Evolutionary conservation across 2,797 vertebrate genomes (phyloP).

Genomic region (Clarias platycephalus): DNA sequence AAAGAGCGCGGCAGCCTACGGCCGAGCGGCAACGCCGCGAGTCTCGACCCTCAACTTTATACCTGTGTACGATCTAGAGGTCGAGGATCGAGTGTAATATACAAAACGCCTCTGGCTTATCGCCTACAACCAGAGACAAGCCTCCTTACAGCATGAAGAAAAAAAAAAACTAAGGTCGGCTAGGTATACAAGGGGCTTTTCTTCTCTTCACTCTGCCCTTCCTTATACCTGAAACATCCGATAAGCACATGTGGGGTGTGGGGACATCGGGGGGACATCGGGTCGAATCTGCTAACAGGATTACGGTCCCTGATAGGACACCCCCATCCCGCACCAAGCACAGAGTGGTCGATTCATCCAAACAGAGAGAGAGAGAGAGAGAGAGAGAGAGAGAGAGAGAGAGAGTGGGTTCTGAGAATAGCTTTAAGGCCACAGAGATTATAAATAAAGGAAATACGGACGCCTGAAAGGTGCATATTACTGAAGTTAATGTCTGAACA

Average conservation of each 20-base stretch:
- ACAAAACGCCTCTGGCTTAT: conserved; percentile 74
- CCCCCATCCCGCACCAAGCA: conserved; percentile 53
- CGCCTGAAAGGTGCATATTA: conserved; percentile 12
- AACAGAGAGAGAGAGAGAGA: background rate
- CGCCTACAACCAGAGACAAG: conserved; percentile 69
- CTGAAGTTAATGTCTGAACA: background rate
- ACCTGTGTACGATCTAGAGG: conserved; percentile 65
- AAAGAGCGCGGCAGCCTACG: conserved; percentile 47
- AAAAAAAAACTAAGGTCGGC: conserved; percentile 70
- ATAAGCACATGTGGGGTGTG: conserved; percentile 64
- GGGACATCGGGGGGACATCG: no score
- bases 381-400: background rate
- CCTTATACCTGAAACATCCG: conserved; percentile 62
- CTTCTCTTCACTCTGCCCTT: conserved; percentile 65
- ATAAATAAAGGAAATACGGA: conserved; percentile 25
- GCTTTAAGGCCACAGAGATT: conserved; percentile 20
- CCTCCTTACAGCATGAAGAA: conserved; percentile 53
- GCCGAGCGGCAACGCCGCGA: conserved; percentile 58
- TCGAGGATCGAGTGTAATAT: conserved; percentile 76
- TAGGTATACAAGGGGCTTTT: conserved; percentile 59
- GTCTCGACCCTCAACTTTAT: conserved; percentile 59
- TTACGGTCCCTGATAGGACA: conserved; percentile 66
- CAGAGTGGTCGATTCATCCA: background rate
- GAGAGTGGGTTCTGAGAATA: conserved; percentile 20
- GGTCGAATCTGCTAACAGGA: conserved; percentile 64